These are phyloP conservation scores for Actinia tenebrosa DNA, from an alignment of 64 coral and sea anemone species.

Conservation along the genomic window DNA sequence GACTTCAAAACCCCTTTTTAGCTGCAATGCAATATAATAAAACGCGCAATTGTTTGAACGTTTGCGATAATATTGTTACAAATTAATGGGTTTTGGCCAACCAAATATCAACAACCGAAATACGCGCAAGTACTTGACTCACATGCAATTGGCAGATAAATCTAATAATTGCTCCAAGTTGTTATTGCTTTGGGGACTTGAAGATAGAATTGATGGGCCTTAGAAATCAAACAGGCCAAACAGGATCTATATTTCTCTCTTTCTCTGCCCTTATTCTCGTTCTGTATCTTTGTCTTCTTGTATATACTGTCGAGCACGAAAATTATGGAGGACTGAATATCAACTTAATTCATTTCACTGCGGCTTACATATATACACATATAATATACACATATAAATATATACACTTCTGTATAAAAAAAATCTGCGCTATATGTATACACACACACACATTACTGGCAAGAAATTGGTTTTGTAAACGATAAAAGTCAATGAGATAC, in stretches of 20 bases:
- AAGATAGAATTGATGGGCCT: neutral
- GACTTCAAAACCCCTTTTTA: neutral
- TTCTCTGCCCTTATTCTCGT: neutral
- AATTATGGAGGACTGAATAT: too few relatives aligned
- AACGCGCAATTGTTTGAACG: neutral
- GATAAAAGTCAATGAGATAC: too few relatives aligned
- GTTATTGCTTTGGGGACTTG: neutral
- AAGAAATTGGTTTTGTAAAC: too few relatives aligned
- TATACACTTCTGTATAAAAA: too few relatives aligned
- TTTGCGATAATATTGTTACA: slow-evolving; percentile 9
- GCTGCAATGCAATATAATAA: neutral
- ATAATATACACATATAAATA: too few relatives aligned
- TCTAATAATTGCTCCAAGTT: neutral
- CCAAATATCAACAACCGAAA: neutral
- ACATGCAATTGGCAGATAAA: neutral
- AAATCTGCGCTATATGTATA: too few relatives aligned
- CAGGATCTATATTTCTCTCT: neutral
- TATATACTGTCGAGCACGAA: too few relatives aligned
- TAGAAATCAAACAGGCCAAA: neutral
- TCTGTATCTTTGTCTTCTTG: too few relatives aligned
- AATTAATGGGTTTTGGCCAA: slow-evolving; percentile 9
- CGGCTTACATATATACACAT: too few relatives aligned
- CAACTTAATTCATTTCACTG: too few relatives aligned
- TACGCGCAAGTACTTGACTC: neutral
- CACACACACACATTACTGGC: too few relatives aligned